These are phyloP conservation scores for Mya arenaria DNA, from an alignment of 1,140 invertebrate genomes.

Conservation along the genomic window DNA sequence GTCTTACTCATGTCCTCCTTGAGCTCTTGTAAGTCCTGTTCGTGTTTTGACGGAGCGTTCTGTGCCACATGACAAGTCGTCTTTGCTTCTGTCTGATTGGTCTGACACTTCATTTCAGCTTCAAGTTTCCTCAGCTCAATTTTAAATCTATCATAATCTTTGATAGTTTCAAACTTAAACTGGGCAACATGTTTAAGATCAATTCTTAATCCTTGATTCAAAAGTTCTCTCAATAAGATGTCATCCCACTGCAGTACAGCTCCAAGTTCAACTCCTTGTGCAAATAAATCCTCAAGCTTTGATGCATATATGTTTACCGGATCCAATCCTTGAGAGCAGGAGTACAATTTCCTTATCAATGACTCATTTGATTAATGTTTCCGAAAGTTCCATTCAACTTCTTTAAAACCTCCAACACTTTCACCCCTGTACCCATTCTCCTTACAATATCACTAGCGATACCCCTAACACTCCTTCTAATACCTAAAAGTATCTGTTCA, in stretches of 20 bases:
- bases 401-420: not conserved
- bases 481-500: not conserved
- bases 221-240: not conserved
- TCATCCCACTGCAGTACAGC: not conserved
- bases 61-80: not conserved
- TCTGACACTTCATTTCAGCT: slow-evolving; percentile 5
- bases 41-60: not conserved
- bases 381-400: not conserved
- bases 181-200: not conserved
- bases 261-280: not conserved
- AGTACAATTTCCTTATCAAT: slow-evolving; percentile 8
- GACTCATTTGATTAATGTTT: not conserved
- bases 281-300: not conserved
- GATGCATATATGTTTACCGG: not conserved
- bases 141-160: not conserved
- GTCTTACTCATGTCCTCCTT: not conserved
- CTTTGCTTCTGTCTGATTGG: not conserved
- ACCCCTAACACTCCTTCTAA: not conserved
- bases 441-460: not conserved
- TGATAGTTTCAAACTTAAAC: not conserved
- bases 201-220: not conserved
- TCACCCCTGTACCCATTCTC: not conserved
- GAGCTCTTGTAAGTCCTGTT: not conserved
- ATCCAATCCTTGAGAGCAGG: not conserved
- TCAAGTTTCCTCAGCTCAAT: not conserved